phyloP scores from a whole-genome alignment of 2,797 vertebrate genomes.

The Sorex maritimensis region DNA sequence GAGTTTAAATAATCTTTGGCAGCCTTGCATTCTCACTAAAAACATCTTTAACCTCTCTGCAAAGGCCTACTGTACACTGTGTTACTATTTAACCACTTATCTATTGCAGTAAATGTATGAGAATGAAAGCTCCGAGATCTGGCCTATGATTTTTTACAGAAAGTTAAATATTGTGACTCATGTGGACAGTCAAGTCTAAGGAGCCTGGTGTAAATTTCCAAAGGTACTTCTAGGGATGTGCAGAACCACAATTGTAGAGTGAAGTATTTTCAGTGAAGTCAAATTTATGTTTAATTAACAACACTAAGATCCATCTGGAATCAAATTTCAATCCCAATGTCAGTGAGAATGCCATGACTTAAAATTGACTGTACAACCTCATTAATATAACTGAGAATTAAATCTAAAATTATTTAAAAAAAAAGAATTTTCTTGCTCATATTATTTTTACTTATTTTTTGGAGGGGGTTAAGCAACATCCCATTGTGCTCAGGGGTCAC shows the following conservation, averaged over 20 bases:
- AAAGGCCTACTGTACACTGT: constrained; percentile 44
- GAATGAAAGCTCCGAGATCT: constrained; percentile 76
- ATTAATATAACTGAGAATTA: constrained; percentile 3
- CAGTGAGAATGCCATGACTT: constrained; percentile 7
- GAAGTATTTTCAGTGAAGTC: constrained; percentile 30
- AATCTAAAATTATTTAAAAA: background rate
- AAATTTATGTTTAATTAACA: constrained; percentile 64
- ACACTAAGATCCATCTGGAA: constrained; percentile 37
- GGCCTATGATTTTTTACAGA: constrained; percentile 68
- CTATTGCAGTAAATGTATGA: constrained; percentile 72
- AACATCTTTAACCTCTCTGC: constrained; percentile 58
- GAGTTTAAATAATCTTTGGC: constrained; percentile 77
- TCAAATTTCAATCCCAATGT: background rate
- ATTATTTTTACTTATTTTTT: too few relatives aligned
- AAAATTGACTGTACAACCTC: background rate
- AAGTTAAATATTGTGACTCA: constrained; percentile 59
- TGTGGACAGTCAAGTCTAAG: constrained; percentile 49
- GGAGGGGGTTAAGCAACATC: too few relatives aligned
- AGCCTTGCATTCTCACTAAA: constrained; percentile 11
- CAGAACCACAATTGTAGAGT: background rate
- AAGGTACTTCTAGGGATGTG: constrained; percentile 33
- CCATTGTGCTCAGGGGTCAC: background rate
- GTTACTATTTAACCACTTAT: constrained; percentile 76
- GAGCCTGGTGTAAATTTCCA: constrained; percentile 17
- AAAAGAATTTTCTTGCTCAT: background rate